Conservation (phyloP, 1,140 invertebrate species). For the Polyergus mexicanus region DNA sequence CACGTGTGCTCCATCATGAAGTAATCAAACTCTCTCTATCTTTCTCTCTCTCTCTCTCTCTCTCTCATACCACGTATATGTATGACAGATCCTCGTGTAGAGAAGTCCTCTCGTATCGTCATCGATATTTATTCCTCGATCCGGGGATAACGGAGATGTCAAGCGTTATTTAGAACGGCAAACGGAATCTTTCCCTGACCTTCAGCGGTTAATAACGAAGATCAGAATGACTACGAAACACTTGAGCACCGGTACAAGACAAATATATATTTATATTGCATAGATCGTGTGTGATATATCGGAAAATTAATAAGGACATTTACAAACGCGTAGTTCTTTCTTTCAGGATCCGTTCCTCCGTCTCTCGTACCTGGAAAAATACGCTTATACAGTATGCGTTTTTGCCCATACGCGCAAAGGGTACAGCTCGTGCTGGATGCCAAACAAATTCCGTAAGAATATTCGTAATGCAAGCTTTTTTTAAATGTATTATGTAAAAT, state of each 20-base stretch:
- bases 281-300: background rate
- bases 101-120: conserved; percentile 29
- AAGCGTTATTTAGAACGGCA: background rate
- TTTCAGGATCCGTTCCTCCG: conserved; percentile 89
- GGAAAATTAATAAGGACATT: conserved; percentile 1
- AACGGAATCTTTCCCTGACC: background rate
- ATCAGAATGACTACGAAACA: conserved; percentile 74
- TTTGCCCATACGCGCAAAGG: conserved; percentile 96
- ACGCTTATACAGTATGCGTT: conserved; percentile 95
- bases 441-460: conserved; percentile 93
- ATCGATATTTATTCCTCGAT: conserved; percentile 45
- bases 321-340: conserved; percentile 44
- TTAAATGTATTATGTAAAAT: background rate
- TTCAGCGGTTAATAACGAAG: background rate
- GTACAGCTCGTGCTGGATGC: conserved; percentile 93
- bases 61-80: too few relatives aligned
- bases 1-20: background rate
- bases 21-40: background rate
- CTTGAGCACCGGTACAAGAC: conserved; percentile 66
- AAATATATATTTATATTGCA: conserved; percentile 6
- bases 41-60: too few relatives aligned
- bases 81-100: background rate
- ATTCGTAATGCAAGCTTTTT: background rate
- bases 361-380: conserved; percentile 89
- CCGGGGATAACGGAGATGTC: conserved; percentile 2